Conservation (phyloP, 2,888 invertebrate genomes). For the Drosophila differens region DNA sequence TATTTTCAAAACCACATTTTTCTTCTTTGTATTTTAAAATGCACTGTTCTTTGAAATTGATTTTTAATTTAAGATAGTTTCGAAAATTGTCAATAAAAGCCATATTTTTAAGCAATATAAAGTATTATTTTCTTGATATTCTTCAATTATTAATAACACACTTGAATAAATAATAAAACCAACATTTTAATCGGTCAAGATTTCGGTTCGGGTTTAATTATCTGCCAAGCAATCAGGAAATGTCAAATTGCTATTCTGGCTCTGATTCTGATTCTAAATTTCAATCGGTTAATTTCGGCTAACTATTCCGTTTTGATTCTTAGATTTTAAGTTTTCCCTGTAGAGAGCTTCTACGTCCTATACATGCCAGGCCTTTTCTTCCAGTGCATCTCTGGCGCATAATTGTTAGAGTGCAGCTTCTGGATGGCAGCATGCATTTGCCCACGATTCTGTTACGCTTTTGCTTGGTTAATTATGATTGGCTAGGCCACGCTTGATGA, state of each 20-base stretch:
- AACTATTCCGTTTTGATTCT: no score
- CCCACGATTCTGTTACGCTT: slow-evolving; percentile 39
- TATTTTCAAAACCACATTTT: not conserved
- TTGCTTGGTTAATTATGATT: slow-evolving; percentile 64
- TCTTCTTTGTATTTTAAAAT: not conserved
- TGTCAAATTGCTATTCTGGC: not conserved
- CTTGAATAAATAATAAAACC: no score
- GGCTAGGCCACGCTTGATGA: slow-evolving; percentile 76
- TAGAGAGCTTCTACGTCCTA: not conserved
- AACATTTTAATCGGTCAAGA: no score
- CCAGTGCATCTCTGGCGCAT: slow-evolving; percentile 37
- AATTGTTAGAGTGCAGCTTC: slow-evolving; percentile 67
- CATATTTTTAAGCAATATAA: not conserved
- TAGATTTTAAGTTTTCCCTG: not conserved
- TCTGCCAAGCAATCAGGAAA: not conserved
- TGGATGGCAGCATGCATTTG: slow-evolving; percentile 51
- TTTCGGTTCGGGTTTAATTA: not conserved
- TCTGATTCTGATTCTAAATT: not conserved
- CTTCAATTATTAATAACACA: no score
- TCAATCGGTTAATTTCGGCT: not conserved
- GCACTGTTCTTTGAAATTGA: accelerated
- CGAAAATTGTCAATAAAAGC: not conserved
- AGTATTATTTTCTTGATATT: not conserved
- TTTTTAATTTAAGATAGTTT: not conserved
- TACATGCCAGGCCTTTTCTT: not conserved